Conservation (phyloP, 2,888 invertebrate genomes). For the Netelia fuscicornis region DNA sequence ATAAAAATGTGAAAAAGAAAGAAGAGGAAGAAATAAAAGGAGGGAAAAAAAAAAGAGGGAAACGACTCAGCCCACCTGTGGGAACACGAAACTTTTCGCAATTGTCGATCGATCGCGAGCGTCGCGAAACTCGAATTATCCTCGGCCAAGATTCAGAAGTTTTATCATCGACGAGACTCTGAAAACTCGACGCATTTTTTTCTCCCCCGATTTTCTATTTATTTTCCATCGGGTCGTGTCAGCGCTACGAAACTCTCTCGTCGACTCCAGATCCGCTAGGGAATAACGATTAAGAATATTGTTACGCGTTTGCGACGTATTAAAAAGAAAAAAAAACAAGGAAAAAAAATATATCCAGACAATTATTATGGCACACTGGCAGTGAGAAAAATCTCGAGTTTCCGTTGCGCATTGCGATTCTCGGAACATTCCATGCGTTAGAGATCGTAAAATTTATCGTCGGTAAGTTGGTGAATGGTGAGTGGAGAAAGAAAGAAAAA, state of each 20-base stretch:
- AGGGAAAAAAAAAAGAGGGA: no score
- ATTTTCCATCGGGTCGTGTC: background rate
- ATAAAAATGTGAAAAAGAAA: conserved; percentile 13
- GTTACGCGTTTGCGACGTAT: background rate
- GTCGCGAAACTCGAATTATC: no score
- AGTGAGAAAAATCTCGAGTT: conserved; percentile 19
- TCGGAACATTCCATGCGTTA: conserved; percentile 55
- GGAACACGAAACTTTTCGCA: conserved; percentile 50
- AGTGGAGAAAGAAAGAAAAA: background rate
- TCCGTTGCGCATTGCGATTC: conserved; percentile 2
- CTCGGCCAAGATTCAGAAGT: no score
- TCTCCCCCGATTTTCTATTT: background rate
- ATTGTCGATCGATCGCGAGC: background rate
- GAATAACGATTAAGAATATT: background rate
- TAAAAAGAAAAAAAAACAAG: background rate
- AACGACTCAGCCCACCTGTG: conserved; percentile 7
- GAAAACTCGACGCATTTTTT: no score
- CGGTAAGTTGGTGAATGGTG: conserved; percentile 41
- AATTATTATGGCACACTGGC: conserved; percentile 9
- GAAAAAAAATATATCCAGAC: background rate
- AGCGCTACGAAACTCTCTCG: no score
- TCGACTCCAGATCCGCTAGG: background rate
- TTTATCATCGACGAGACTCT: no score
- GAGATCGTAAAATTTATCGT: conserved; percentile 54
- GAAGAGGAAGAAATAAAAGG: conserved; percentile 7